Conservation (phyloP, 2,797 vertebrate species). For the Macropodus opercularis region DNA sequence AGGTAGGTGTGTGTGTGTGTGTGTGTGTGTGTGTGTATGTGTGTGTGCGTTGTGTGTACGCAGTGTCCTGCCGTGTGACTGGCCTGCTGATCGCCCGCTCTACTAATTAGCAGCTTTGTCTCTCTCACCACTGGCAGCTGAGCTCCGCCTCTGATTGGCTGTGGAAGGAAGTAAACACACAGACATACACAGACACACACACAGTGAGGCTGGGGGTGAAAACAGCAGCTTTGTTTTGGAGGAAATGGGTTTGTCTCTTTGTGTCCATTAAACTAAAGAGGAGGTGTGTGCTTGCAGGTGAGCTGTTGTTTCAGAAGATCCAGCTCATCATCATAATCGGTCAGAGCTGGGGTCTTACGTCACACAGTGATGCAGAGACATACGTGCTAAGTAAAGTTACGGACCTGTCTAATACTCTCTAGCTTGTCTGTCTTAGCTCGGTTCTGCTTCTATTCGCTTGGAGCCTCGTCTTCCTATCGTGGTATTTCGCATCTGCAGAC, state of each 20-base stretch:
- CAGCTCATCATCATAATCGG: too few relatives aligned
- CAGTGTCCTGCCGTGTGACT: slow-evolving; percentile 54
- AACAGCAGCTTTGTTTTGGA: slow-evolving; percentile 42
- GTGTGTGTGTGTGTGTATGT: slow-evolving; percentile 31
- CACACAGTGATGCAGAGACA: too few relatives aligned
- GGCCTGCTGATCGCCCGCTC: slow-evolving; percentile 51
- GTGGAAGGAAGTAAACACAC: slow-evolving; percentile 44
- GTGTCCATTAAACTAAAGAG: slow-evolving; percentile 29
- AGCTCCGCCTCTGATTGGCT: slow-evolving; percentile 60
- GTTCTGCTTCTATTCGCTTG: too few relatives aligned
- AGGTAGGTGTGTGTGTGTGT: slow-evolving; percentile 30
- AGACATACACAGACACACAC: slow-evolving; percentile 18
- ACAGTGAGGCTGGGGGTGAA: slow-evolving; percentile 6
- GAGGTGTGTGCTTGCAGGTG: slow-evolving; percentile 42
- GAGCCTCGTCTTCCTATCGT: too few relatives aligned
- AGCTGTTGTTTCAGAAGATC: slow-evolving; percentile 12
- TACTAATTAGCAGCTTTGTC: slow-evolving; percentile 69
- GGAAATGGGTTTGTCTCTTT: slow-evolving; percentile 34
- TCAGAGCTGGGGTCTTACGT: background rate
- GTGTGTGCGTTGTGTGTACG: slow-evolving; percentile 30
- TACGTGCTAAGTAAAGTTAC: too few relatives aligned
- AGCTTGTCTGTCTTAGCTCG: too few relatives aligned
- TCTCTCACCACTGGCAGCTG: slow-evolving; percentile 45
- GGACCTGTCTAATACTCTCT: too few relatives aligned
- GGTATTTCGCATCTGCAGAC: too few relatives aligned